Conservation (phyloP, 2,113 vertebrate species). For the Microtus richardsoni region DNA sequence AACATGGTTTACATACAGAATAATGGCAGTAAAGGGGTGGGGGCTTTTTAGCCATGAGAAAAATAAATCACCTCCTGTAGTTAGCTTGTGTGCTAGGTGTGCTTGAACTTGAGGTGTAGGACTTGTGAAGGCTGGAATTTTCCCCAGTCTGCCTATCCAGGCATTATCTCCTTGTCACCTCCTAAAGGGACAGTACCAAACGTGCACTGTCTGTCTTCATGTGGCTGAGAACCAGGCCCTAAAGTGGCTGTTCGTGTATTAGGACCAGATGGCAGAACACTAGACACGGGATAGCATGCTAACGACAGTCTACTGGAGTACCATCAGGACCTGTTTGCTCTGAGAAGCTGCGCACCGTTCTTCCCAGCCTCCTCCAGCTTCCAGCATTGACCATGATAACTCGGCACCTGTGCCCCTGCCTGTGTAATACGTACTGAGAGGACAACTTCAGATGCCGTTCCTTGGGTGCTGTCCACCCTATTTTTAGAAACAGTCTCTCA, state of each 20-base stretch:
- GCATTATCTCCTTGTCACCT: neutral
- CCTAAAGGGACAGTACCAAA: neutral
- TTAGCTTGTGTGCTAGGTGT: neutral
- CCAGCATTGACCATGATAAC: fast-evolving
- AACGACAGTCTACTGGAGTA: too few species aligned
- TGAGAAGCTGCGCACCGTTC: neutral
- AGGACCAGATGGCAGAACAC: neutral
- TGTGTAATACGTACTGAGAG: too few species aligned
- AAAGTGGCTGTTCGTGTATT: neutral
- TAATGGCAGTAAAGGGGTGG: neutral
- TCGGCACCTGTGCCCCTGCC: neutral
- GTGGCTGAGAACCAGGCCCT: neutral
- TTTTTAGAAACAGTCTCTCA: neutral
- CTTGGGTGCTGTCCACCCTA: neutral
- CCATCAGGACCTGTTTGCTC: neutral
- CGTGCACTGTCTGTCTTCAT: fast-evolving
- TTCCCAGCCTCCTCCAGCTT: neutral
- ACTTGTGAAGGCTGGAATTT: neutral
- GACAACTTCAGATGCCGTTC: neutral
- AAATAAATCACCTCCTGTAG: neutral
- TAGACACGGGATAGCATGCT: too few species aligned
- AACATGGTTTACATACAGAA: neutral
- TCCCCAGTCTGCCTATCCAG: neutral
- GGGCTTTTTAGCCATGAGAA: neutral
- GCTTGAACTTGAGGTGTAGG: neutral